Percentiles rank a stretch among this genome's conserved stretches.
Evolutionary conservation across 2,113 vertebrate species (phyloP).

Genomic region (Martes martes): DNA sequence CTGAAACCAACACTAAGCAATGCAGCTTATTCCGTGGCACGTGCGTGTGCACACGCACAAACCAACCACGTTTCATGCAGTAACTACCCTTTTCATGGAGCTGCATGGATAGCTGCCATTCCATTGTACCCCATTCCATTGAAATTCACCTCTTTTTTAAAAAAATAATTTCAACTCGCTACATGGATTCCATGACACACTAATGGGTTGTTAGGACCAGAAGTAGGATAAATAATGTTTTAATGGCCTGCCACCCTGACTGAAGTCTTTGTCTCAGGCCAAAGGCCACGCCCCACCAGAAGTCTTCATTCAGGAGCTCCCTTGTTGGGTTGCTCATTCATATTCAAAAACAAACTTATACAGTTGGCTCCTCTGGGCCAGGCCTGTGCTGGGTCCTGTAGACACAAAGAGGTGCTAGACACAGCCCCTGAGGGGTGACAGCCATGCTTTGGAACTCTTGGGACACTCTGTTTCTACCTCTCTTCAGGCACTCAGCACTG

Average conservation of each 20-base stretch:
- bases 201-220: background rate
- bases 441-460: background rate
- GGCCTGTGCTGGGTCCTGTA: background rate
- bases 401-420: background rate
- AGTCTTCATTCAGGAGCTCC: background rate
- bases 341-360: background rate
- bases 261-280: background rate
- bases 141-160: constrained; percentile 1
- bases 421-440: too few species aligned
- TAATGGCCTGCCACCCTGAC: background rate
- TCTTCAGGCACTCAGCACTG: background rate
- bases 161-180: background rate
- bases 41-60: accelerated
- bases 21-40: background rate
- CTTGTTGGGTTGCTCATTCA: background rate
- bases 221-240: background rate
- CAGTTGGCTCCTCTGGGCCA: background rate
- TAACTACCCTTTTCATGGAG: background rate
- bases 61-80: background rate
- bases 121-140: background rate
- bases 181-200: background rate
- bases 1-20: background rate
- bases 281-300: background rate
- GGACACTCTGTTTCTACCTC: background rate
- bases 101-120: background rate